phyloP scores from a whole-genome alignment of 2,888 invertebrate genomes.

The Sympetrum striolatum region DNA sequence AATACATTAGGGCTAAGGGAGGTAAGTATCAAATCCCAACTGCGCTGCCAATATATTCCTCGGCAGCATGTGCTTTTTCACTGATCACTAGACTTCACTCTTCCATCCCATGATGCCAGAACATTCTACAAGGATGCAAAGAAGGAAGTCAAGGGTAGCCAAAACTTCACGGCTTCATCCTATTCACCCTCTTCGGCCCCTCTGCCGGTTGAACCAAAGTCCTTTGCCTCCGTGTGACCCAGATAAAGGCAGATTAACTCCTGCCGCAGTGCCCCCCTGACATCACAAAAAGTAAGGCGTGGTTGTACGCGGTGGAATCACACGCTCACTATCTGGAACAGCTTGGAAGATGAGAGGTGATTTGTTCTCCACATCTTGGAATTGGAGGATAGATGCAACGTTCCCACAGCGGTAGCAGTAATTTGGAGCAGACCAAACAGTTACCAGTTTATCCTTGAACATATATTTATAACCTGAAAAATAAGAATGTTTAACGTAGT shows the following conservation, averaged over 20 bases:
- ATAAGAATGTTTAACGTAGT: too few relatives aligned
- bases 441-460: slow-evolving; percentile 96
- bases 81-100: not conserved
- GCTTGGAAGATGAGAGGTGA: slow-evolving; percentile 90
- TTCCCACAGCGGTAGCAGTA: slow-evolving; percentile 99
- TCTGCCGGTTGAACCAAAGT: not conserved
- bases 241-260: not conserved
- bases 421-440: slow-evolving; percentile 99
- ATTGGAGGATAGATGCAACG: slow-evolving; percentile 94
- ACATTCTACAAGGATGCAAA: not conserved
- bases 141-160: slow-evolving; percentile 13
- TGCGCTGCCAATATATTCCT: not conserved
- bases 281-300: slow-evolving; percentile 95
- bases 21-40: slow-evolving; percentile 26
- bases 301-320: slow-evolving; percentile 89
- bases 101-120: not conserved
- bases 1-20: slow-evolving; percentile 34
- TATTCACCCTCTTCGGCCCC: slow-evolving; percentile 21
- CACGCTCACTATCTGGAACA: slow-evolving; percentile 92
- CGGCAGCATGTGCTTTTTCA: not conserved
- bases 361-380: slow-evolving; percentile 78
- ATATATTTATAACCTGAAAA: slow-evolving; percentile 92
- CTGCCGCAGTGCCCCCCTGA: not conserved
- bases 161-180: not conserved
- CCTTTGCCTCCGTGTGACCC: not conserved